Conservation (phyloP, 2,113 vertebrate species). For the Thomomys bottae region DNA sequence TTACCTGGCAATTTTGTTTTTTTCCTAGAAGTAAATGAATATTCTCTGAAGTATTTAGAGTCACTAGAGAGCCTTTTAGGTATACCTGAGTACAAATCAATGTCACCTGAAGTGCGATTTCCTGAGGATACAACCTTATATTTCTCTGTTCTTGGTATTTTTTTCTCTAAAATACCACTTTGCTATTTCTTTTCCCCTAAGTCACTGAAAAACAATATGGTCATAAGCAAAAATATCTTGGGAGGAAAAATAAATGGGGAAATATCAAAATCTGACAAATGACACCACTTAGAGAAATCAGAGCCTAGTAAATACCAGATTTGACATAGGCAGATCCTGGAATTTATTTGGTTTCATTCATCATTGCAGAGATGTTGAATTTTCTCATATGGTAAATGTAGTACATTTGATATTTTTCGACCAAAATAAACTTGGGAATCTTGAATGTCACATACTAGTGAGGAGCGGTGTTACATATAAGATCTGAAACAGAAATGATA, state of each 20-base stretch:
- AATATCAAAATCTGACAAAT: not conserved
- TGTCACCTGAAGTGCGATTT: conserved; percentile 47
- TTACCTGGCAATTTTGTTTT: conserved; percentile 70
- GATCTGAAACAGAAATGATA: not conserved
- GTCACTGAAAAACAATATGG: not conserved
- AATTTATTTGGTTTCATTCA: not conserved
- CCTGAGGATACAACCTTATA: conserved; percentile 42
- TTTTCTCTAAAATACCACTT: not conserved
- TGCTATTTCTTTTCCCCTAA: conserved; percentile 16
- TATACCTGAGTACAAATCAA: conserved; percentile 70
- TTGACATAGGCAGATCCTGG: conserved; percentile 32
- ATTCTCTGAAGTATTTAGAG: conserved; percentile 65
- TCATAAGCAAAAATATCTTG: conserved; percentile 22
- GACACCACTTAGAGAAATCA: conserved; percentile 41
- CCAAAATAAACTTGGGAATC: not conserved
- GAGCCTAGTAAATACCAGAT: not conserved
- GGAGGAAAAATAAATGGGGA: conserved; percentile 6
- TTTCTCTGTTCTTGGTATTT: conserved; percentile 55
- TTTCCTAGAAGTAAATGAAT: conserved; percentile 72
- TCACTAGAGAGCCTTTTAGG: conserved; percentile 60
- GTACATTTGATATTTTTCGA: conserved; percentile 62
- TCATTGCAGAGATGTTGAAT: not conserved
- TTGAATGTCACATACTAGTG: conserved; percentile 19
- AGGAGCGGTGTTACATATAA: conserved; percentile 9
- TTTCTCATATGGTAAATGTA: not conserved